These are phyloP conservation scores for Sinosuthora webbiana DNA, from an alignment of 2,113 vertebrate genomes.

Conservation along the genomic window DNA sequence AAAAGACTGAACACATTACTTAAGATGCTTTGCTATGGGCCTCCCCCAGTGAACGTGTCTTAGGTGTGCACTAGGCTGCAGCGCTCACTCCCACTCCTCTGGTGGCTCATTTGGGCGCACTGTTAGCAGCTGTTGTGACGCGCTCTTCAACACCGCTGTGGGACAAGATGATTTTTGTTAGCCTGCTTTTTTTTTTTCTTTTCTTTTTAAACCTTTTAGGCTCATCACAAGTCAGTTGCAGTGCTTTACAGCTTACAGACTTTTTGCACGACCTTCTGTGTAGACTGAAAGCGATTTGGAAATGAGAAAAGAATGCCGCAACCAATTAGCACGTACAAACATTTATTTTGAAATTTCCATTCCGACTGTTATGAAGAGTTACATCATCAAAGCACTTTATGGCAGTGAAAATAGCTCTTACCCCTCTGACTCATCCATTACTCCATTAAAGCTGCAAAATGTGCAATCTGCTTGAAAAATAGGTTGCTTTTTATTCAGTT, in stretches of 20 bases:
- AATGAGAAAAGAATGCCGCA: slow-evolving; percentile 59
- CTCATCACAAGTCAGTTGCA: neutral
- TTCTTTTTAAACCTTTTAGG: neutral
- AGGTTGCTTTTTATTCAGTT: slow-evolving; percentile 81
- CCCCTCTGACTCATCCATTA: slow-evolving; percentile 77
- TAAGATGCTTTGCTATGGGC: neutral
- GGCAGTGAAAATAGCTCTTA: slow-evolving; percentile 85
- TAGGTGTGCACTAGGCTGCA: neutral
- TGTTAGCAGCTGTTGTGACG: neutral
- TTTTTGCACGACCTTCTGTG: neutral
- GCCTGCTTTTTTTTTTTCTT: neutral
- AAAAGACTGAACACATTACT: neutral
- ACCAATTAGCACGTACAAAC: slow-evolving; percentile 79
- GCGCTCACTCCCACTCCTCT: neutral
- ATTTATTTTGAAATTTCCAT: slow-evolving; percentile 84
- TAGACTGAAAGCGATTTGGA: slow-evolving; percentile 26
- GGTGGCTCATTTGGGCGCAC: neutral
- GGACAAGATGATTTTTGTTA: neutral
- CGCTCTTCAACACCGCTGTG: fast-evolving
- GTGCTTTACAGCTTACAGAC: neutral
- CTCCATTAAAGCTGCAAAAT: slow-evolving; percentile 87
- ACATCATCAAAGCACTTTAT: slow-evolving; percentile 84
- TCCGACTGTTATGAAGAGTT: slow-evolving; percentile 78
- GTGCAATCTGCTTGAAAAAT: slow-evolving; percentile 86
- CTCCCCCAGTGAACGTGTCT: neutral